Evolutionary conservation across 2,888 invertebrate species (phyloP).

Genomic region (Bugula neritina): DNA sequence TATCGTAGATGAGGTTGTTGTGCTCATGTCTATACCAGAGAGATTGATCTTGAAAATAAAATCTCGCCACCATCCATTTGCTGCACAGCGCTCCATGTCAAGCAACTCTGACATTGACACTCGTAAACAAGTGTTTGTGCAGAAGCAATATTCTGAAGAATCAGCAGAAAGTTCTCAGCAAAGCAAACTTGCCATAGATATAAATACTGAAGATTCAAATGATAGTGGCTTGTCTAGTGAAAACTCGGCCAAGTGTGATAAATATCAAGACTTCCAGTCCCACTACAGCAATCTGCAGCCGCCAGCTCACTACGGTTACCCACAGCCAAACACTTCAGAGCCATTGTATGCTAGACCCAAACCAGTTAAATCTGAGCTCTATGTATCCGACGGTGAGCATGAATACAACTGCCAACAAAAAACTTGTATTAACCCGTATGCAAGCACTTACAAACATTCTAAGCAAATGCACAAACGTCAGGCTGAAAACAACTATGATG

Average conservation of each 20-base stretch:
- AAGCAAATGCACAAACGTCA: slow-evolving; percentile 34
- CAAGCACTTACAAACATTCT: background rate
- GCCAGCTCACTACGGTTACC: background rate
- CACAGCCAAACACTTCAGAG: slow-evolving; percentile 29
- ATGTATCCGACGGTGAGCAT: slow-evolving; percentile 59
- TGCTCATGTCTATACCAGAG: slow-evolving; percentile 97
- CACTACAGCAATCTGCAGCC: background rate
- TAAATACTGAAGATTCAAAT: slow-evolving; percentile 33
- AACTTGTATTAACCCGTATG: slow-evolving; percentile 17
- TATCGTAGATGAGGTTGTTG: slow-evolving; percentile 97
- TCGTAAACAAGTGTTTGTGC: background rate
- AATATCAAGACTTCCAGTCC: background rate
- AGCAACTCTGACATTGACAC: background rate
- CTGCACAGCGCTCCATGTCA: background rate
- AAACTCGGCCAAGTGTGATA: slow-evolving; percentile 28
- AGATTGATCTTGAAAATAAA: slow-evolving; percentile 84
- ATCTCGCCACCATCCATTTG: slow-evolving; percentile 33
- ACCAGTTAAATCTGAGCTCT: slow-evolving; percentile 86
- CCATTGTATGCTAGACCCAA: slow-evolving; percentile 44
- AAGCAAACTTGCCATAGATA: background rate
- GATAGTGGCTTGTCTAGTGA: slow-evolving; percentile 34
- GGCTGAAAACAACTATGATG: slow-evolving; percentile 57
- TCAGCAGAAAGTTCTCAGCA: background rate
- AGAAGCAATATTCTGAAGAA: slow-evolving; percentile 7
- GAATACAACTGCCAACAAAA: slow-evolving; percentile 34